Evolutionary conservation across 1,140 invertebrate genomes (phyloP).

Genomic region (Drosophila subpulchrella): DNA sequence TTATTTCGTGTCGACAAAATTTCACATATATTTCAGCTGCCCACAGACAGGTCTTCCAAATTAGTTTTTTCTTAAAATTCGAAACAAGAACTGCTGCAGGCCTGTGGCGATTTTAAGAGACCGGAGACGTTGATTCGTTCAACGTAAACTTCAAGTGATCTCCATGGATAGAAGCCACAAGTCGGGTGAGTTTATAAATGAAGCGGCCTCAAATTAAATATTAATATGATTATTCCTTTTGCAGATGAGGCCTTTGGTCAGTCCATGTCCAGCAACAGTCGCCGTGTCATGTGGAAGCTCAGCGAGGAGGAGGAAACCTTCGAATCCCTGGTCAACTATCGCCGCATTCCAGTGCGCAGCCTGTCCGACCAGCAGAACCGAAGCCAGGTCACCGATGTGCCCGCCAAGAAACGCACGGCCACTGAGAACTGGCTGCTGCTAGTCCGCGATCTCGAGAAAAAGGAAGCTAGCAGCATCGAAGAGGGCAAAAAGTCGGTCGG

Average conservation of each 20-base stretch:
- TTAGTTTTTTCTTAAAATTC: constrained; percentile 27
- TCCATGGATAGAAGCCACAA: constrained; percentile 58
- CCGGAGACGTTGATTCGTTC: not conserved
- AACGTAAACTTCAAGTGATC: not conserved
- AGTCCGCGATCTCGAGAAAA: constrained; percentile 7
- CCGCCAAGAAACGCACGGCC: not conserved
- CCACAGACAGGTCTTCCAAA: constrained; percentile 21
- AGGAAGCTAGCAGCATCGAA: not conserved
- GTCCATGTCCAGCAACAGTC: constrained; percentile 52
- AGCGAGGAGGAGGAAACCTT: constrained; percentile 57
- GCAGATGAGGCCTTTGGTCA: constrained; percentile 38
- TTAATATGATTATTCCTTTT: not conserved
- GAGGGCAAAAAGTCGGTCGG: too few relatives aligned
- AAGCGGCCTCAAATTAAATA: not conserved
- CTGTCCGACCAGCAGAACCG: constrained; percentile 7
- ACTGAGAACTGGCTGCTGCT: constrained; percentile 12
- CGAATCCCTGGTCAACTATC: constrained; percentile 63
- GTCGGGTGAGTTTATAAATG: constrained; percentile 35
- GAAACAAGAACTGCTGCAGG: constrained; percentile 12
- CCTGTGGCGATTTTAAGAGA: not conserved
- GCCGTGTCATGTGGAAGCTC: constrained; percentile 70
- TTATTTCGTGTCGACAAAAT: constrained; percentile 17
- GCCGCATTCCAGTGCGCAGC: constrained; percentile 4
- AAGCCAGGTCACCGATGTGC: constrained; percentile 2
- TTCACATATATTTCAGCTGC: constrained; percentile 16